A percentile compares a stretch with the other conserved stretches of the same genome.
Evolutionary conservation across 2,797 vertebrate genomes (phyloP).

Genomic region (Pygocentrus nattereri): DNA sequence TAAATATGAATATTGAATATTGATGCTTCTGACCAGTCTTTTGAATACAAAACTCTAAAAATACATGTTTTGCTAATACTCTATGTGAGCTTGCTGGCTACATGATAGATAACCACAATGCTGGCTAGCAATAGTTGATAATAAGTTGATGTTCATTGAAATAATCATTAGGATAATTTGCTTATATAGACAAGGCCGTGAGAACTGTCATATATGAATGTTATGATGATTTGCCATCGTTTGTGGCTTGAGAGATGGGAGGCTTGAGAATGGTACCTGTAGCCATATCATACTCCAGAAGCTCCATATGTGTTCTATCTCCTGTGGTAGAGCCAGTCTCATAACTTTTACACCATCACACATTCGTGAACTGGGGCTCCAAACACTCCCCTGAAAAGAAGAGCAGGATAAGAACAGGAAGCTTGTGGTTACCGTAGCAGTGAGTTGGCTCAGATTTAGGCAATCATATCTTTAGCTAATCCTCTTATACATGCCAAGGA

Average conservation of each 20-base stretch:
- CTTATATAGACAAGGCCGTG: background rate
- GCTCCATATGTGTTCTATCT: background rate
- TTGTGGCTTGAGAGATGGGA: too few species aligned
- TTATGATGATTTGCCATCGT: too few species aligned
- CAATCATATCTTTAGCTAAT: conserved; percentile 2
- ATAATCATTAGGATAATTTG: too few species aligned
- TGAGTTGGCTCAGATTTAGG: background rate
- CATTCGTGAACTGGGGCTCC: background rate
- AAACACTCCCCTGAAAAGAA: background rate
- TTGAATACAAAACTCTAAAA: too few species aligned
- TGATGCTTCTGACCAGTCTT: too few species aligned
- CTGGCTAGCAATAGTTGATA: too few species aligned
- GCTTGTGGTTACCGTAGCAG: background rate
- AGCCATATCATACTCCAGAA: background rate
- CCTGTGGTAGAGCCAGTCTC: background rate
- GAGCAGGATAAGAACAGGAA: conserved; percentile 4
- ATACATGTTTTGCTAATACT: too few species aligned
- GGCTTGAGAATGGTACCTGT: background rate
- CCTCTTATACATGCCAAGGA: conserved; percentile 14
- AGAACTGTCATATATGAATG: too few species aligned
- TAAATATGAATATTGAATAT: too few species aligned
- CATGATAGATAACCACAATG: too few species aligned
- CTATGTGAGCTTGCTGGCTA: background rate
- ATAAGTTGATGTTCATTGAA: too few species aligned
- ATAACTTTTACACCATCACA: background rate